Evolutionary conservation across 2,797 vertebrate genomes (phyloP).

Genomic region (Enteromius thamalakanensis): DNA sequence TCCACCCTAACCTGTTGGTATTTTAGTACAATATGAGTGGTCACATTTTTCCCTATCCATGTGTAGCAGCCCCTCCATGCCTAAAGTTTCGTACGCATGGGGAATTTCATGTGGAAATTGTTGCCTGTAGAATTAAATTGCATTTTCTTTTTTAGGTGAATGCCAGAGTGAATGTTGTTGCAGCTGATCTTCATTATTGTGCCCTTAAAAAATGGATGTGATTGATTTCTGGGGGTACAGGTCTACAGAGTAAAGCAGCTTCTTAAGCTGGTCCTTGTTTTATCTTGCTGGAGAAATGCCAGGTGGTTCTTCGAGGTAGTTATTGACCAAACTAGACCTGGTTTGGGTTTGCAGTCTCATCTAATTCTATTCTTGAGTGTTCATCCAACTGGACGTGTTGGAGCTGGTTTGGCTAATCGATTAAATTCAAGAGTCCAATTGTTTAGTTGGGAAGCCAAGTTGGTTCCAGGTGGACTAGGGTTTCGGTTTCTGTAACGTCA

Average conservation of each 20-base stretch:
- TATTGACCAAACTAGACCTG: conserved; percentile 60
- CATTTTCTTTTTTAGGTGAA: conserved; percentile 85
- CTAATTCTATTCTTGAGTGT: conserved; percentile 39
- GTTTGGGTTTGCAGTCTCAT: conserved; percentile 47
- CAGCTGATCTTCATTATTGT: conserved; percentile 81
- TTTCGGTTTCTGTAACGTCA: conserved; percentile 41
- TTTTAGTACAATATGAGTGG: conserved; percentile 33
- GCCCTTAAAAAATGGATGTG: conserved; percentile 74
- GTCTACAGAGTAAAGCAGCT: conserved; percentile 86
- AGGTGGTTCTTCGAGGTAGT: conserved; percentile 56
- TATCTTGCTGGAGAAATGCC: conserved; percentile 66
- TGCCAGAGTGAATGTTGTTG: conserved; percentile 81
- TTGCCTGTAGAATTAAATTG: conserved; percentile 82
- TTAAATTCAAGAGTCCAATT: conserved; percentile 39
- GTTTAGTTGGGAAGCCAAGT: conserved; percentile 41
- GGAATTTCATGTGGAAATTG: conserved; percentile 66
- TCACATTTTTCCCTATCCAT: conserved; percentile 31
- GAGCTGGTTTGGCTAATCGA: conserved; percentile 39
- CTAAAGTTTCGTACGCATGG: conserved; percentile 64
- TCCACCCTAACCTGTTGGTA: conserved; percentile 6
- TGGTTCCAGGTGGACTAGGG: conserved; percentile 48
- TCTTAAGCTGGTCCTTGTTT: conserved; percentile 81
- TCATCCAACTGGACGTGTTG: conserved; percentile 25
- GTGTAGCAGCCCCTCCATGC: conserved; percentile 34
- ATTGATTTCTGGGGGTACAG: conserved; percentile 83